phyloP scores from a whole-genome alignment of 2,888 invertebrate species.

The Pachymerium ferrugineum region DNA sequence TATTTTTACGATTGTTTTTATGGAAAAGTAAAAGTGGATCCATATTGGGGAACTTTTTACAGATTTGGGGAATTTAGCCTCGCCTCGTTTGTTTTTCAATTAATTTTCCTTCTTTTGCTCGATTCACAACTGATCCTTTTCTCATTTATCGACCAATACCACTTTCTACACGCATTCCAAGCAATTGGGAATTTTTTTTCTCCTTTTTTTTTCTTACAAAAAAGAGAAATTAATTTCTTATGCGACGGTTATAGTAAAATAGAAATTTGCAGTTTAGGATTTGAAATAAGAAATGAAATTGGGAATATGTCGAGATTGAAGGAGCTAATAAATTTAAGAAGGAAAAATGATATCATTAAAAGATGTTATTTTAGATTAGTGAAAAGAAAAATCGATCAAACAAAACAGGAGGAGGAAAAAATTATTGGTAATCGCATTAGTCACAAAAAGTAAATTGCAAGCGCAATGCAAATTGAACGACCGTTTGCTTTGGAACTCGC shows the following conservation, averaged over 20 bases:
- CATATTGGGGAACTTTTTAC: not conserved
- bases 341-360: not conserved
- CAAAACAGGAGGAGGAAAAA: not conserved
- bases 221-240: too few species aligned
- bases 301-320: too few species aligned
- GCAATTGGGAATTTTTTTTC: too few species aligned
- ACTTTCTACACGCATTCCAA: too few species aligned
- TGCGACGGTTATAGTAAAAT: too few species aligned
- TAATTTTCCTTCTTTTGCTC: not conserved
- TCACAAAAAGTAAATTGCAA: not conserved
- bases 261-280: too few species aligned
- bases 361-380: not conserved
- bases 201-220: too few species aligned
- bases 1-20: too few species aligned
- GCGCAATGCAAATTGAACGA: not conserved
- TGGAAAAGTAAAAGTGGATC: too few species aligned
- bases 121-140: not conserved
- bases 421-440: not conserved
- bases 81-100: conserved; percentile 14
- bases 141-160: not conserved
- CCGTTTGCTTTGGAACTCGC: not conserved
- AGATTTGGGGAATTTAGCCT: not conserved
- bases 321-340: too few species aligned
- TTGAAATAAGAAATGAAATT: too few species aligned
- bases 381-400: not conserved